These are phyloP conservation scores for Zoanthus sansibaricus DNA, from an alignment of 92 coral and sea anemone species.

Conservation along the genomic window DNA sequence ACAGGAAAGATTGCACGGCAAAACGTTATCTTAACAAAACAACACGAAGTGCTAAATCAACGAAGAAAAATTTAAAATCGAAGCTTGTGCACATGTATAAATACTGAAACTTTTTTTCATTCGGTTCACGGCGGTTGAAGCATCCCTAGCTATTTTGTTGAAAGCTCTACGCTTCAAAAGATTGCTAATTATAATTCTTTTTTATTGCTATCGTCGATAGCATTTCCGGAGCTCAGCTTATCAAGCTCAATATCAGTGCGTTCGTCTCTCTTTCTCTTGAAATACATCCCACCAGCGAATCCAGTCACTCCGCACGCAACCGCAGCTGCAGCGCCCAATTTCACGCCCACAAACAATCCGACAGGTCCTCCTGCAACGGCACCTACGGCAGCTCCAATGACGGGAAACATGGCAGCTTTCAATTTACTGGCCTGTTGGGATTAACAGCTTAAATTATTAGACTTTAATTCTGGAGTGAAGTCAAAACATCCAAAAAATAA, in stretches of 20 bases:
- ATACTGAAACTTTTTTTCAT: background rate
- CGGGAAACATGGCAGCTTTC: slow-evolving; percentile 83
- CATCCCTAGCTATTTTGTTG: too few species aligned
- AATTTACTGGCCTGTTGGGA: slow-evolving; percentile 83
- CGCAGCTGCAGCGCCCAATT: slow-evolving; percentile 91
- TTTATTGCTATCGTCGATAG: slow-evolving; percentile 26
- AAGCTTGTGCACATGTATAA: too few species aligned
- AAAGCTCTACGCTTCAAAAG: too few species aligned
- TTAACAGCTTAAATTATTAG: background rate
- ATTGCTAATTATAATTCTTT: background rate
- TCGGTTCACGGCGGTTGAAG: too few species aligned
- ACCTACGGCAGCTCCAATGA: slow-evolving; percentile 92
- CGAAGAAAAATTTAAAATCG: too few species aligned
- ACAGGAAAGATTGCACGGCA: too few species aligned
- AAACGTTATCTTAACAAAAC: too few species aligned
- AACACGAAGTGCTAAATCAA: too few species aligned
- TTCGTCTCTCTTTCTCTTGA: slow-evolving; percentile 78
- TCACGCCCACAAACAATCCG: slow-evolving; percentile 91
- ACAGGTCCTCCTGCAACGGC: slow-evolving; percentile 94
- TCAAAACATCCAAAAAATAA: background rate
- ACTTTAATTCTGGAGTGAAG: background rate
- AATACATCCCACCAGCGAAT: slow-evolving; percentile 79
- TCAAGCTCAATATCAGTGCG: slow-evolving; percentile 88
- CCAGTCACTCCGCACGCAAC: slow-evolving; percentile 93
- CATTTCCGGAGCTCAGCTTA: slow-evolving; percentile 80